phyloP scores from a whole-genome alignment of 2,797 vertebrate species.

The Enteromius mattozi region DNA sequence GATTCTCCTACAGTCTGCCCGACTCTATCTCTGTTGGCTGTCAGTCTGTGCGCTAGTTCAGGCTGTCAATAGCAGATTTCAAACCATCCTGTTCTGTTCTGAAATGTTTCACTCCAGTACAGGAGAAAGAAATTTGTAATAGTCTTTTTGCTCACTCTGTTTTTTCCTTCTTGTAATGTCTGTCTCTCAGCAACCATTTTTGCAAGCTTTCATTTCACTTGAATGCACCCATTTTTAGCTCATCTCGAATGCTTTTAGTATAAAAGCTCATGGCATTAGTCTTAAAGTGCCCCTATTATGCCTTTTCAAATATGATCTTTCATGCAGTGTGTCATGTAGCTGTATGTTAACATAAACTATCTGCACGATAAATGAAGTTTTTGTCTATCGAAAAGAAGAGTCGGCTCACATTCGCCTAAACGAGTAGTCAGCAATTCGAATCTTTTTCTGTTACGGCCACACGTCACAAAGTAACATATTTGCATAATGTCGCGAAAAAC shows the following conservation, averaged over 20 bases:
- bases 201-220: neutral
- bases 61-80: neutral
- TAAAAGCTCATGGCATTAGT: neutral
- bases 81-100: neutral
- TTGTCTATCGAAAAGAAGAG: too few species aligned
- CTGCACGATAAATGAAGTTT: too few species aligned
- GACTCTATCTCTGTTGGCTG: constrained; percentile 62
- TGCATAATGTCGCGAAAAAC: too few species aligned
- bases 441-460: too few species aligned
- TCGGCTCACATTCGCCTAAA: too few species aligned
- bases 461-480: too few species aligned
- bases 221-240: neutral
- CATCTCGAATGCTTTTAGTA: neutral
- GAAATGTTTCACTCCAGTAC: neutral
- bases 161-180: neutral
- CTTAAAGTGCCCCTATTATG: too few species aligned
- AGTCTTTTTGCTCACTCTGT: neutral
- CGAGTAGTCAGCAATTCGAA: too few species aligned
- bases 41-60: constrained; percentile 39
- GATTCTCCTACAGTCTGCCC: constrained; percentile 75
- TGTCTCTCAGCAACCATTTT: neutral
- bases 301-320: too few species aligned
- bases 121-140: neutral
- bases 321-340: too few species aligned
- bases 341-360: too few species aligned